Evolutionary conservation across 2,797 vertebrate species (phyloP), one percentile per base, ranked within the genome.

Genomic region (Saxicola maurus): DNA sequence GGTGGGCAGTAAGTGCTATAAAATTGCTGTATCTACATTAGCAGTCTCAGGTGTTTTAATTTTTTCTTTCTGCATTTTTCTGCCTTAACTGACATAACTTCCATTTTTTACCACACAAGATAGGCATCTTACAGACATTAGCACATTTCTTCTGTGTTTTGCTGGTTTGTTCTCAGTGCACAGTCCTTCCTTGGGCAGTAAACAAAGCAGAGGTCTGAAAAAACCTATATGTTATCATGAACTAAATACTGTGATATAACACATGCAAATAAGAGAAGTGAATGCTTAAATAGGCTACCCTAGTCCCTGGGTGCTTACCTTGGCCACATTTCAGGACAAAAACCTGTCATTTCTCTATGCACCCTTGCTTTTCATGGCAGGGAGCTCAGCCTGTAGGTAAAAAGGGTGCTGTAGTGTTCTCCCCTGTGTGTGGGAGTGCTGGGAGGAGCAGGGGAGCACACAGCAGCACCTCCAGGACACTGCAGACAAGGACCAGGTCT

Each of bases 41-140:
- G 65, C 90, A 92, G 23, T 75, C 75, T 85, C 61, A 80, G 75
- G 61, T 93, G 62, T 31, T 77, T 73, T 73, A 67, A 35, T 66
- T 53, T 45, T 67, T 79, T 37, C 25, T 74, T 77, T 23, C 12
- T 90, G 42, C 14, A 38, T 68, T 90, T 93, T 87, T 82, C 69
- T 89, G n/a, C 66, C 37, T 66, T 68, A 82, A 31, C n/a, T 77
- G 73, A 42, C 25, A 28, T 28, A 68, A 48, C 20, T 85, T 51
- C n/a, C n/a, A 55, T 61, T 93, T 86, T 86, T 86, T 91, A 31
- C 35, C 24, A 53, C 7, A n/a, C 13, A 9, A 80, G 49, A 67
- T 13, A 51, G 42, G 13, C 20, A 30, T 67, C 18, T 55, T 82
- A 71, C 53, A 82, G 78, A 80, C 18, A 86, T 76, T 56, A 88